Conservation (phyloP, 2,113 vertebrate genomes). For the Macrotus californicus region DNA sequence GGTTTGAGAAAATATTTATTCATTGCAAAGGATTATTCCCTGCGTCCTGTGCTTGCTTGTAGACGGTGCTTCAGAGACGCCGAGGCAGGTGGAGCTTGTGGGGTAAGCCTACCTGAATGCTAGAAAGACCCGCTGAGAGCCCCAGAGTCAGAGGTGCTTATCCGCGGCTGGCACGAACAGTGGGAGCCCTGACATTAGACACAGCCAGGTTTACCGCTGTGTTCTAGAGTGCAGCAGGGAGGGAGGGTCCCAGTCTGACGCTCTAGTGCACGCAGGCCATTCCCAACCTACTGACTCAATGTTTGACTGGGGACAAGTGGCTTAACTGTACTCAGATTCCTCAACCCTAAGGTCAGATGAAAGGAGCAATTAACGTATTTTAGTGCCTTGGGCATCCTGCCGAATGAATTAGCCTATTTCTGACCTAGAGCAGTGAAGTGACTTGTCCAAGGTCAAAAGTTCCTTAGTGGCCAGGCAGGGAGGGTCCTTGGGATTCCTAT, state of each 20-base stretch:
- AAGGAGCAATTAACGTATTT: neutral
- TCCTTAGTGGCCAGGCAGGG: neutral
- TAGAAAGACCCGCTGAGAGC: neutral
- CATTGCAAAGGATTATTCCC: constrained; percentile 44
- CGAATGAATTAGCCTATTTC: neutral
- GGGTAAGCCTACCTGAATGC: neutral
- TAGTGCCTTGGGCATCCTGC: neutral
- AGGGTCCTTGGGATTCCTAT: neutral
- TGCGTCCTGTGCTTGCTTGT: neutral
- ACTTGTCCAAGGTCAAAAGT: constrained; percentile 10
- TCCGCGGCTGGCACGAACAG: neutral
- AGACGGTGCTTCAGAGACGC: neutral
- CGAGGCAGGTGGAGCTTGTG: neutral
- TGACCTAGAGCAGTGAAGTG: neutral
- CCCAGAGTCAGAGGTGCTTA: neutral
- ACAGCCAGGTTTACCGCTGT: neutral
- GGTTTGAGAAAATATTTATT: constrained; percentile 49
- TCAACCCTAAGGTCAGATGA: neutral
- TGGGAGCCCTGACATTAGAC: neutral
- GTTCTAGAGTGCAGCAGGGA: neutral
- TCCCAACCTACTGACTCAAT: neutral
- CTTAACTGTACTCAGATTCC: neutral
- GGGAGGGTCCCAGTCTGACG: neutral
- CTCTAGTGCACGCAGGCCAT: neutral
- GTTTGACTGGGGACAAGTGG: neutral